Percentiles rank a stretch among this genome's conserved stretches.
Conservation (phyloP, 1,140 invertebrate species). For the Drosophila miranda region DNA sequence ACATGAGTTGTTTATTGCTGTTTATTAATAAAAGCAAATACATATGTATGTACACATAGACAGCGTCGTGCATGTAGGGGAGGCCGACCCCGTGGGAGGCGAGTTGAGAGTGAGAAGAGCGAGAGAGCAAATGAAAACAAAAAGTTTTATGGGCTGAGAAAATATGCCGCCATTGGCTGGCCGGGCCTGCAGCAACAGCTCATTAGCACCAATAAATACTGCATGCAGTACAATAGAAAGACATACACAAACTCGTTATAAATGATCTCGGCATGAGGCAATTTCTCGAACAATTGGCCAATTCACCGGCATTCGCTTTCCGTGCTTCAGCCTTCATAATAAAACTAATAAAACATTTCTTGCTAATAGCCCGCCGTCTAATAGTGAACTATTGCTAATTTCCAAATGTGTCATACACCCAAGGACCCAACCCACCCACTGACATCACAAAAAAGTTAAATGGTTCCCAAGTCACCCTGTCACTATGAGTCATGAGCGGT, state of each 20-base stretch:
- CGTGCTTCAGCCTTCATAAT: conserved; percentile 54
- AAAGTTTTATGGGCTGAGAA: conserved; percentile 14
- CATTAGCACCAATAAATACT: conserved; percentile 15
- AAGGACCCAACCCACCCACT: no score
- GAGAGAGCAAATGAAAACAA: conserved; percentile 5
- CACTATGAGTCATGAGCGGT: conserved; percentile 11
- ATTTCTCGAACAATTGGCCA: conserved; percentile 31
- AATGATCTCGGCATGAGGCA: conserved; percentile 19
- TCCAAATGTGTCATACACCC: conserved; percentile 40
- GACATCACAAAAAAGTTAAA: no score
- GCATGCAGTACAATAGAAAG: neutral
- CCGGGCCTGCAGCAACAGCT: conserved; percentile 13
- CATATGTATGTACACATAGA: neutral
- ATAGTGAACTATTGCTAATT: conserved; percentile 28
- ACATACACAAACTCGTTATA: conserved; percentile 12
- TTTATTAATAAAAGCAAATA: conserved; percentile 41
- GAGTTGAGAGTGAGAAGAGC: neutral
- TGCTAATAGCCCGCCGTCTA: conserved; percentile 15
- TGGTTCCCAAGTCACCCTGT: conserved; percentile 36
- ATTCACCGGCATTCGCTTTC: conserved; percentile 48
- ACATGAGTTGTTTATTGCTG: conserved; percentile 32
- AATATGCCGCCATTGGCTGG: conserved; percentile 20
- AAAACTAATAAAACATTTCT: conserved; percentile 48
- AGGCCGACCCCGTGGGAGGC: conserved; percentile 1
- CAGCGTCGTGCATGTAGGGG: neutral